A percentile compares a stretch with the other conserved stretches of the same genome.
phyloP scores from a whole-genome alignment of 2,797 vertebrate genomes.

The Oryzias dopingdopingensis region DNA sequence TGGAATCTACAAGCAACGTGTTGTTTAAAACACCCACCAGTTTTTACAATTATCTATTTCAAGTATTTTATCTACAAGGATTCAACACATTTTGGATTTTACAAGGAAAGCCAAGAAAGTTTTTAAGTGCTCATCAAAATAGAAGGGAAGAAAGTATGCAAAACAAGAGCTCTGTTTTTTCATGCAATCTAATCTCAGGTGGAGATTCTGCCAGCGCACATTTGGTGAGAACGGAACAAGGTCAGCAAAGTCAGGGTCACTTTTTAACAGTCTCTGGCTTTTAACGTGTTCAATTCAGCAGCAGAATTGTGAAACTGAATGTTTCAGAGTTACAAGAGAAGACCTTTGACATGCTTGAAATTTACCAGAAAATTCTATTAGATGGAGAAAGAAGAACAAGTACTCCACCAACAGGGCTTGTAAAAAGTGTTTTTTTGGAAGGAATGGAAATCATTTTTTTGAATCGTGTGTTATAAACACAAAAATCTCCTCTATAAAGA shows the following conservation, averaged over 20 bases:
- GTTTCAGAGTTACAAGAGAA: constrained; percentile 47
- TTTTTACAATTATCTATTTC: not conserved
- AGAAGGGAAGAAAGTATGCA: not conserved
- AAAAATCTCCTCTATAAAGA: no score
- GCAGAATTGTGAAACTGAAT: constrained; percentile 42
- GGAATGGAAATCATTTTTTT: no score
- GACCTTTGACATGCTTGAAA: constrained; percentile 54
- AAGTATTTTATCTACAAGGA: not conserved
- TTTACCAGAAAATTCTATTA: constrained; percentile 50
- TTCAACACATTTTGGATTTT: constrained; percentile 10
- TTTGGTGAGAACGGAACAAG: constrained; percentile 37
- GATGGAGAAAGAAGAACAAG: constrained; percentile 38
- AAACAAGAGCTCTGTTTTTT: constrained; percentile 26
- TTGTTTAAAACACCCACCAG: not conserved
- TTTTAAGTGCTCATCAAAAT: constrained; percentile 4
- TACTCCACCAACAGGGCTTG: constrained; percentile 20
- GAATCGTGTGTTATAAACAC: no score
- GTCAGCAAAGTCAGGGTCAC: constrained; percentile 43
- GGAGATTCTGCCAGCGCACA: constrained; percentile 2
- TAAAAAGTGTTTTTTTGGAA: constrained; percentile 31
- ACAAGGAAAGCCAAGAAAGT: constrained; percentile 25
- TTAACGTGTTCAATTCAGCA: constrained; percentile 34
- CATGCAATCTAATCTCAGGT: constrained; percentile 10
- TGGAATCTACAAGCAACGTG: not conserved
- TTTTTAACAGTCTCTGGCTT: constrained; percentile 22